Evolutionary conservation across 2,888 invertebrate species (phyloP).

Genomic region (Macaria notata): DNA sequence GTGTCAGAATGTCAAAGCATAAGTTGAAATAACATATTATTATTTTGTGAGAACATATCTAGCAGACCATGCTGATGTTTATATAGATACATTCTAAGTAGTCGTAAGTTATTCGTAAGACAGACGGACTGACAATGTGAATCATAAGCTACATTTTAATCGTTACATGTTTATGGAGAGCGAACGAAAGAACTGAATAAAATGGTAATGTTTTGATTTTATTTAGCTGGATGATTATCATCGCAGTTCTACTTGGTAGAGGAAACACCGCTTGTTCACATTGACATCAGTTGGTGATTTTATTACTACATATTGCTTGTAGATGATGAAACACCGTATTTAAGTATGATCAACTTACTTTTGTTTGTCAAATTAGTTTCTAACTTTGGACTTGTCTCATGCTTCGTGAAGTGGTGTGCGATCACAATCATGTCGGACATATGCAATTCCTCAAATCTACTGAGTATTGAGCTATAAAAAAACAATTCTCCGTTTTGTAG

Average conservation of each 20-base stretch:
- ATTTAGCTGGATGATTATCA: neutral
- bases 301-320: no score
- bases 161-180: slow-evolving; percentile 18
- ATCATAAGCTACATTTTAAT: slow-evolving; percentile 17
- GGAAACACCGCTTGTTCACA: neutral
- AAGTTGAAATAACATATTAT: slow-evolving; percentile 10
- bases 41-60: slow-evolving; percentile 18
- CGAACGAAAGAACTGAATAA: slow-evolving; percentile 20
- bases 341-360: no score
- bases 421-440: no score
- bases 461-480: no score
- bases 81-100: slow-evolving; percentile 24
- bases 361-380: no score
- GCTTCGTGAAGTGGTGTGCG: no score
- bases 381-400: no score
- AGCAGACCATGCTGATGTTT: slow-evolving; percentile 7
- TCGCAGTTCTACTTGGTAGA: slow-evolving; percentile 2
- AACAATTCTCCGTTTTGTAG: neutral
- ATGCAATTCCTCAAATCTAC: no score
- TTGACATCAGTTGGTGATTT: no score
- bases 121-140: slow-evolving; percentile 21
- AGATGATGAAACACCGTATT: no score
- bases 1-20: slow-evolving; percentile 10
- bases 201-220: slow-evolving; percentile 12
- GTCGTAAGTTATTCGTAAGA: slow-evolving; percentile 28